phyloP scores from a whole-genome alignment of 30 jellyfish, hydroid and myxozoan genomes.

The Cassiopea andromeda region DNA sequence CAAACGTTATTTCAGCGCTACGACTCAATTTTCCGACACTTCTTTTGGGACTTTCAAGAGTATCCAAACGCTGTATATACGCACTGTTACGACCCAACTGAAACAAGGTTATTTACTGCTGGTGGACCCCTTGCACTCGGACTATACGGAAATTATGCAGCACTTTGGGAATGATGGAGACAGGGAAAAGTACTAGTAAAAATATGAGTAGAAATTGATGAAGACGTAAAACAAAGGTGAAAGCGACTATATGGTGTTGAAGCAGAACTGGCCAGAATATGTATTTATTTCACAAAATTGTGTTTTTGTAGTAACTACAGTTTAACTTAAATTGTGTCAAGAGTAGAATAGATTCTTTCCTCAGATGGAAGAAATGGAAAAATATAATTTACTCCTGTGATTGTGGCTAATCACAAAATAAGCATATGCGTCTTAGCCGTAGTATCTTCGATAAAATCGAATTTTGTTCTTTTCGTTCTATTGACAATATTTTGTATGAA shows the following conservation, averaged over 20 bases:
- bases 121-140: slow-evolving; percentile 99
- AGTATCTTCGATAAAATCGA: too few relatives aligned
- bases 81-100: slow-evolving; percentile 90
- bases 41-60: slow-evolving; percentile 85
- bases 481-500: too few relatives aligned
- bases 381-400: too few relatives aligned
- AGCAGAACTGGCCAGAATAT: not conserved
- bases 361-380: not conserved
- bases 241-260: not conserved
- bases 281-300: not conserved
- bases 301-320: not conserved
- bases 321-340: too few relatives aligned
- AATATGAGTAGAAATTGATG: not conserved
- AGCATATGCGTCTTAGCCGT: too few relatives aligned
- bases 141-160: slow-evolving; percentile 92
- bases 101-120: slow-evolving; percentile 84
- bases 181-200: not conserved
- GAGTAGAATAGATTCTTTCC: not conserved
- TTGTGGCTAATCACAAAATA: too few relatives aligned
- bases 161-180: slow-evolving; percentile 83
- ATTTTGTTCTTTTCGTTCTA: too few relatives aligned
- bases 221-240: not conserved
- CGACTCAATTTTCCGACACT: slow-evolving; percentile 83
- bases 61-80: slow-evolving; percentile 96
- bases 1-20: slow-evolving; percentile 66